Percentiles rank a stretch among this genome's conserved stretches.
phyloP scores from a whole-genome alignment of 2,888 invertebrate species.

The Andrena minutula region DNA sequence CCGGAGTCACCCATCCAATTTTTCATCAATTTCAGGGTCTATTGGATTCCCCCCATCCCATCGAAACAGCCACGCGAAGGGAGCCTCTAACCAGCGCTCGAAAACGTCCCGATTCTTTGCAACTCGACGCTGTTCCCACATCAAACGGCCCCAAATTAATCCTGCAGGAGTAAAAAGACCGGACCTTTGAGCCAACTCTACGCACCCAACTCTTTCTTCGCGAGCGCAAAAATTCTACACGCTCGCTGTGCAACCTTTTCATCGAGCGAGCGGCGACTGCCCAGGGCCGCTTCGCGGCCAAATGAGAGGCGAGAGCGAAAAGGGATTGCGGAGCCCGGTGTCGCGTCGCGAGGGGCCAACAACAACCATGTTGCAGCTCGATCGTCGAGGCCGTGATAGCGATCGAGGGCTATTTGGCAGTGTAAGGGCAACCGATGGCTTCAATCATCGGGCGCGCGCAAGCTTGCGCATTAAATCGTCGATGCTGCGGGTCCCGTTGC shows the following conservation, averaged over 20 bases:
- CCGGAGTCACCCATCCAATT: neutral
- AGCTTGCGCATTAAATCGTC: constrained; percentile 2
- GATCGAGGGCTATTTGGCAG: constrained; percentile 13
- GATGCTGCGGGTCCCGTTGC: constrained; percentile 2
- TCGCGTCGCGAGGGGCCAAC: constrained; percentile 2
- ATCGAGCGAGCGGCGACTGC: neutral
- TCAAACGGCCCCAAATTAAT: neutral
- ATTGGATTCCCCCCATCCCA: neutral
- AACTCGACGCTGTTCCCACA: neutral
- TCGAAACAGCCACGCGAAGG: constrained; percentile 1
- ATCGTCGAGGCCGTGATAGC: constrained; percentile 6
- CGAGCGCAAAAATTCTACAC: neutral
- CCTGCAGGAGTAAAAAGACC: neutral
- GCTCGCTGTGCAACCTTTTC: constrained; percentile 7
- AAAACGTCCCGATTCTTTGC: neutral
- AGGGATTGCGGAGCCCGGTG: neutral
- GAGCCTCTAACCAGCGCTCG: neutral
- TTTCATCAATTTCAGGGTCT: neutral
- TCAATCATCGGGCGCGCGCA: constrained; percentile 13
- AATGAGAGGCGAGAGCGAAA: neutral
- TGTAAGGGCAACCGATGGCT: neutral
- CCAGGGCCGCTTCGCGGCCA: neutral
- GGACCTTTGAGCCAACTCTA: constrained; percentile 2
- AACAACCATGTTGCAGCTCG: constrained; percentile 8
- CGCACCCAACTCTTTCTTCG: neutral